Evolutionary conservation across 2,113 vertebrate genomes (phyloP), one percentile per base, ranked within the genome.

Genomic region (Percopsis transmontana): DNA sequence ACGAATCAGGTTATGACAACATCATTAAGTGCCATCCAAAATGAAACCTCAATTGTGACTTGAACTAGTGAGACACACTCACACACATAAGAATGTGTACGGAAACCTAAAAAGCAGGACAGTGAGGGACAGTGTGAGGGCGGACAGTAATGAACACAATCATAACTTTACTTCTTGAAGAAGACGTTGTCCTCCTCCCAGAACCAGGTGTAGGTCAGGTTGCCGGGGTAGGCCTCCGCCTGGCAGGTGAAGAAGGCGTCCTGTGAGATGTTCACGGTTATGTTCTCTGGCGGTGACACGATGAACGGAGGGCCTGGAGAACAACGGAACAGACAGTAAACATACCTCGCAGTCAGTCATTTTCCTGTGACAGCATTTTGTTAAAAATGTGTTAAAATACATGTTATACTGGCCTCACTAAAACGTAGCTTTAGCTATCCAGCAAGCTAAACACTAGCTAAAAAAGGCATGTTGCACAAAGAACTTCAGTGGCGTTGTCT

Each of bases 221-320:
- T 99, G 84, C 96, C 95, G 0, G 97, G 97, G 83, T 99, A 99
- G 2, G 97, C 97, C 90, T 99, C 97, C 0, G 97, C 96, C 90
- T 97, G 96, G 93, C 97, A 99, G 89, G 96, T 98, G 91, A 99
- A 97, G 90, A 99, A 94, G 70, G 97, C 97, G 86, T 99, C 97
- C 92, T 98, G 97, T 87, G 97, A 98, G 88, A 98, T 98, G 94
- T 99, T 99, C 80, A 98, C 96, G 0, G 97, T 99, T 83, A 98
- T 97, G 90, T 99, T 99, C 90, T 96, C 96, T 40, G 97, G 97
- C 71, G 96, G 97, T 54, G 94, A 96, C 54, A 98, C 93, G 0
- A 99, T 99, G 87, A 99, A 98, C 7, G 96, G 96, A 64, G 90
- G 87, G 64, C 91, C 91, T 92, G 73, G 57, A 9, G 68, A 20